Base-by-base conservation (phyloP, 2,113 vertebrate genomes). In the Penelope pileata region DNA sequence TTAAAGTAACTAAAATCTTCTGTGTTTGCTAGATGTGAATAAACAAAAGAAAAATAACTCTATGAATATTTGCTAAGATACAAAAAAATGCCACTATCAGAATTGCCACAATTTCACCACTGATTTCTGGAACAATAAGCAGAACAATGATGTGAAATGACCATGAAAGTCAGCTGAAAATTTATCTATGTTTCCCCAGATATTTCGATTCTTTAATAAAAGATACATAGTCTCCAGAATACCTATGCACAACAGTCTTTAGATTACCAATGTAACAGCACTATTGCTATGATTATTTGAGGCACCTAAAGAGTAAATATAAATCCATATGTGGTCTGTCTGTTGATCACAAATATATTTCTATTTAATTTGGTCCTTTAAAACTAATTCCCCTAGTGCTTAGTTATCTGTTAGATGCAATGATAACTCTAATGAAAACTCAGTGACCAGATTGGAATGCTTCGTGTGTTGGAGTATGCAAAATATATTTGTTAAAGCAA, bases 261-360 rank as follows among this genome's bases (percentile, higher is more conserved):
- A 75, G 10, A 38, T 64, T 26, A 59, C 22, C 15, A 30, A 26
- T 18, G 42, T 7, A 64, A 47, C 6, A 76, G 4, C 21, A 29
- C 2, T 60, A 27, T 53, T 69, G 1, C 3, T 69, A 17, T 0
- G 1, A 66, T 58, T 83, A 58, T 43, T 60, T 77, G n/a, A 86
- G 77, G 16, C 21, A 72, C 2, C 2, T 69, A 67, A 74, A 73
- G 5, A 68, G 10, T 15, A 90, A 77, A 87, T 58, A 54, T 3
- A 72, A 68, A 45, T 3, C 4, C 3, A 48, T 2, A 29, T 6
- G 2, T 2, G 53, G 1, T 45, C 54, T 38, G 12, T 19, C 30
- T 58, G 7, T 4, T 68, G 22, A 64, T 9, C 3, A 34, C 1
- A 7, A 86, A 81, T 32, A 53, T 1, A 42, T 11, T 32, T 47